Evolutionary conservation across 2,888 invertebrate species (phyloP), one percentile per base, ranked within the genome.

Genomic region (Amblyjoppa proteus): DNA sequence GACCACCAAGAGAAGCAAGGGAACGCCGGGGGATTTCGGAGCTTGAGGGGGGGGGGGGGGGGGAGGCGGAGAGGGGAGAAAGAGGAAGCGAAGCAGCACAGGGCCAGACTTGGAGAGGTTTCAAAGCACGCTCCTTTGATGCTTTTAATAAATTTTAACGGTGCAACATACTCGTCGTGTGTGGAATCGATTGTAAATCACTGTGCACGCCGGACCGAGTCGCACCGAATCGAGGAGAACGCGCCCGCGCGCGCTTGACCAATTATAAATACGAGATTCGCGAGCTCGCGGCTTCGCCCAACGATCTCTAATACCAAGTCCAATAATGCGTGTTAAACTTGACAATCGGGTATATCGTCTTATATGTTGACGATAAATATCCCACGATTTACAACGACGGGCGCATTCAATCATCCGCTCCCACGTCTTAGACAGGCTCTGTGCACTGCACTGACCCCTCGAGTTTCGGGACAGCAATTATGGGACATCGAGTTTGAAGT

Each of bases 121-220:
- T 88, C 88, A 88, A 88, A 85, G 84, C 81, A 80, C 83, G 79
- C 84, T 83, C 87, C 87, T 88, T 88, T 88, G 88, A 88, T 87
- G 88, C 88, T 88, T 88, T 88, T 88, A 88, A 88, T 88, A 88
- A 88, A 88, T 88, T 88, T 88, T 83, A 88, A 87, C 87, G 85
- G 88, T 88, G 84, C 87, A 87, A 88, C 85, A 87, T 82, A 82
- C 81, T 85, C 84, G 81, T 81, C 38, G 83, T 83, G 76, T 85
- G 85, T 73, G 83, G 81, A 88, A 88, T 88, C 88, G 88, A 88
- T 88, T 87, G 87, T 88, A 88, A 88, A 88, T 88, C 88, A 88
- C 86, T 64, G 73, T 20, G 80, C 66, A 66, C 41, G 49, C 68
- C 81, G 77, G 80, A 81, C 85, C 73, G 49, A 77, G 68, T 56